Conservation (phyloP, 2,113 vertebrate species). For the Actinemys pallida region DNA sequence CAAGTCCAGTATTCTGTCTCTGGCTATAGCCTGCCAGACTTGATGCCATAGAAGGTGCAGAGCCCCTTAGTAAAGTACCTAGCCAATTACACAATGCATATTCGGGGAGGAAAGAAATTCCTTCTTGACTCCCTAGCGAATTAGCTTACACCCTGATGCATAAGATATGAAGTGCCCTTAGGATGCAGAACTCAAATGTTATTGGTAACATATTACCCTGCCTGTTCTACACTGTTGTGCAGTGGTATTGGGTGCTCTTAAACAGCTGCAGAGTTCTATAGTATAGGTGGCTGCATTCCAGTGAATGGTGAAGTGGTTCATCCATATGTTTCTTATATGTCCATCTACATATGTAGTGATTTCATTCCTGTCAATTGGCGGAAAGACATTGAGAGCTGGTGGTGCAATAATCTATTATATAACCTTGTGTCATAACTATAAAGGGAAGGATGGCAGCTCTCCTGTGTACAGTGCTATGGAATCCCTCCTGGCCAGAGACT, state of each 20-base stretch:
- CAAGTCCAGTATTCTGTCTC: not conserved
- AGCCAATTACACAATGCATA: not conserved
- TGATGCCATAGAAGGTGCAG: not conserved
- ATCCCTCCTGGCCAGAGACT: no score
- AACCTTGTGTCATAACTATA: no score
- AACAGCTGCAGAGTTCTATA: not conserved
- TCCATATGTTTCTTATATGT: not conserved
- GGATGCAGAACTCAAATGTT: not conserved
- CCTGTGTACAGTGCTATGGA: no score
- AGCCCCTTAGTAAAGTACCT: not conserved
- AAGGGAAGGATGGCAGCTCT: no score
- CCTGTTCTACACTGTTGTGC: not conserved
- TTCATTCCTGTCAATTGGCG: not conserved
- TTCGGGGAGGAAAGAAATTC: not conserved
- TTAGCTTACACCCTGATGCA: not conserved
- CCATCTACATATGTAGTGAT: not conserved
- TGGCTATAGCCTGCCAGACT: not conserved
- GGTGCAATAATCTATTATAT: not conserved
- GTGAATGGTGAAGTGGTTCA: not conserved
- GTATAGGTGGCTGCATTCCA: not conserved
- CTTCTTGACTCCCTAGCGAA: no score
- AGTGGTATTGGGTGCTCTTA: not conserved
- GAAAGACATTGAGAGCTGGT: not conserved
- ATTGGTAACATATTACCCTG: not conserved
- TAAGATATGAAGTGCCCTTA: not conserved